Percentiles rank a stretch among this genome's conserved stretches.
Conservation (phyloP, 2,113 vertebrate genomes). For the Elephantulus edwardii region DNA sequence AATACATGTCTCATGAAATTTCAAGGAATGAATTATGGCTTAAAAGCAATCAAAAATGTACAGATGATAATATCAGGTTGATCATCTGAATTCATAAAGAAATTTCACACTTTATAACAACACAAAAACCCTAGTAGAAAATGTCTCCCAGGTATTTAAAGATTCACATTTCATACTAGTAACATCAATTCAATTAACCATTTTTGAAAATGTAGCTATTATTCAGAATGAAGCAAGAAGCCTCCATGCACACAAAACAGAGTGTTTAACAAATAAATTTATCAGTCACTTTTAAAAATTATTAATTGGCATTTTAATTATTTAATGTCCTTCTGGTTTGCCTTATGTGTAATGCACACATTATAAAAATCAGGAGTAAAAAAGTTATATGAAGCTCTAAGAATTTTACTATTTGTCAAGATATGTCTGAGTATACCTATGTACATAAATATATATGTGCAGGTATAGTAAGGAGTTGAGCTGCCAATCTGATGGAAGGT, state of each 20-base stretch:
- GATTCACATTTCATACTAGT: neutral
- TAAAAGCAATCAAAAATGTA: conserved; percentile 11
- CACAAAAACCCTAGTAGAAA: neutral
- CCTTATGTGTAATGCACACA: neutral
- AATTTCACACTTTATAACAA: conserved; percentile 6
- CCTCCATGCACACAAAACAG: neutral
- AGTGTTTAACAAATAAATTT: neutral
- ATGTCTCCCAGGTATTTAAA: neutral
- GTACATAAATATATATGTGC: neutral
- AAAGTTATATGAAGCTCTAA: neutral
- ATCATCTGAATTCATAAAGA: conserved; percentile 7
- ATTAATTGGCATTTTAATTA: neutral
- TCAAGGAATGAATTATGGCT: conserved; percentile 14
- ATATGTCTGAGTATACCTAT: neutral
- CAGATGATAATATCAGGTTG: neutral
- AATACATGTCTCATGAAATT: neutral
- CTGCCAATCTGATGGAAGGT: too few species aligned
- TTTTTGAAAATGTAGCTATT: conserved; percentile 1
- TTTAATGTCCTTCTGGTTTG: neutral
- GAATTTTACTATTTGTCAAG: neutral
- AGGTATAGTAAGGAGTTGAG: too few species aligned
- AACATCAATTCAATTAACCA: neutral
- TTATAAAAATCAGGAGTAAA: neutral
- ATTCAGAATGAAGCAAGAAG: neutral
- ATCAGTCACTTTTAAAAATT: neutral